Evolutionary conservation across 2,888 invertebrate species (phyloP).

Genomic region (Eustalomyia histrio): DNA sequence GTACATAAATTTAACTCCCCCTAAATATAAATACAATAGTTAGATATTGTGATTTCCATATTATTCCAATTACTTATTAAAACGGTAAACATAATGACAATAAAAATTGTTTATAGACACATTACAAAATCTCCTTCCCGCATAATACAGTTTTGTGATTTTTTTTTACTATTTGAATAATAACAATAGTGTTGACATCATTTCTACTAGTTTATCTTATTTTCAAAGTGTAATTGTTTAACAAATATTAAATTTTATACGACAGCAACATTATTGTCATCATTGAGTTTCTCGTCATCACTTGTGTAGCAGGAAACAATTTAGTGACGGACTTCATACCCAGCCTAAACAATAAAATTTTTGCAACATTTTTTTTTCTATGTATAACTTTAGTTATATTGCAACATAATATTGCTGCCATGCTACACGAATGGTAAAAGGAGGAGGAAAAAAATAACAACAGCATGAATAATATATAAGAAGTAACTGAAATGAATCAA

Average conservation of each 20-base stretch:
- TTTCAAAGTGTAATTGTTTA: background rate
- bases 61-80: constrained; percentile 63
- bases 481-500: constrained; percentile 6
- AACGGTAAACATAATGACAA: constrained; percentile 64
- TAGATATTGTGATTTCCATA: constrained; percentile 61
- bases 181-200: constrained; percentile 54
- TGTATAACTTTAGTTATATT: constrained; percentile 42
- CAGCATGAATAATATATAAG: constrained; percentile 30
- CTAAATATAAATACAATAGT: too few relatives aligned
- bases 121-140: constrained; percentile 38
- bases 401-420: constrained; percentile 32
- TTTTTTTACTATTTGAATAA: background rate
- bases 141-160: constrained; percentile 13
- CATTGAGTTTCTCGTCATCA: constrained; percentile 58
- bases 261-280: constrained; percentile 58
- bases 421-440: background rate
- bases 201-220: constrained; percentile 2
- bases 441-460: background rate
- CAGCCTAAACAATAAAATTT: constrained; percentile 56
- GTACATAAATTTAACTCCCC: constrained; percentile 6
- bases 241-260: constrained; percentile 33
- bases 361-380: constrained; percentile 39
- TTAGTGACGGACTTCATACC: constrained; percentile 55
- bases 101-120: constrained; percentile 63
- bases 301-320: constrained; percentile 58